Conservation (phyloP, 1,140 invertebrate species). For the Drosophila equinoxialis region DNA sequence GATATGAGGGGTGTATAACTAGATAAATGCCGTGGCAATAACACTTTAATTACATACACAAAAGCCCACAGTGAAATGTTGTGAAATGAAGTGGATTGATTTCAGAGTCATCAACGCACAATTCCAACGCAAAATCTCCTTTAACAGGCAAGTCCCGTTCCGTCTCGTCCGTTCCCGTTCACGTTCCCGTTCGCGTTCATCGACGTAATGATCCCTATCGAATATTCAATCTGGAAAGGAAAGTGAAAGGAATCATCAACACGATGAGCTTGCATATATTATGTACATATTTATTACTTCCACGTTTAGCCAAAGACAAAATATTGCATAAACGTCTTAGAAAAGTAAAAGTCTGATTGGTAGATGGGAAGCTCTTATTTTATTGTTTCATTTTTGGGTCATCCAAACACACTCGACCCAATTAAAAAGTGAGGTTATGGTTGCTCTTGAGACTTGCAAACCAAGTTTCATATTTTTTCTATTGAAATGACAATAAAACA, state of each 20-base stretch:
- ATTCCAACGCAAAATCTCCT: constrained; percentile 10
- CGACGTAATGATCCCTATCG: constrained; percentile 56
- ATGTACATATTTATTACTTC: constrained; percentile 60
- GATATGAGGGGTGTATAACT: constrained; percentile 5
- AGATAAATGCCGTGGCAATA: constrained; percentile 45
- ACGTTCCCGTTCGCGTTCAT: too few species aligned
- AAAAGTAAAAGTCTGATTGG: constrained; percentile 68
- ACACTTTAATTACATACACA: constrained; percentile 58
- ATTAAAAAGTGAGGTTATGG: not conserved
- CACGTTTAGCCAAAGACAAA: constrained; percentile 29
- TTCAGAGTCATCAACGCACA: not conserved
- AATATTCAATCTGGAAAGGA: constrained; percentile 38
- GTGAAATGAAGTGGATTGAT: constrained; percentile 29
- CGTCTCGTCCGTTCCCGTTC: too few species aligned
- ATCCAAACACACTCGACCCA: constrained; percentile 15
- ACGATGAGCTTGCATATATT: constrained; percentile 66
- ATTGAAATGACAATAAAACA: constrained; percentile 3
- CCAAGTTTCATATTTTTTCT: not conserved
- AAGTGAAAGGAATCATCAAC: constrained; percentile 70
- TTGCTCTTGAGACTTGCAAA: not conserved
- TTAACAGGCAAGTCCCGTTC: not conserved
- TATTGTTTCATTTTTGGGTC: constrained; percentile 34
- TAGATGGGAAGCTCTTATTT: not conserved
- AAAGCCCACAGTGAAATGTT: constrained; percentile 29
- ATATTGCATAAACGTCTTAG: constrained; percentile 64